Conservation (phyloP, 1,140 invertebrate genomes). For the Pseudomyrmex flavicornis region DNA sequence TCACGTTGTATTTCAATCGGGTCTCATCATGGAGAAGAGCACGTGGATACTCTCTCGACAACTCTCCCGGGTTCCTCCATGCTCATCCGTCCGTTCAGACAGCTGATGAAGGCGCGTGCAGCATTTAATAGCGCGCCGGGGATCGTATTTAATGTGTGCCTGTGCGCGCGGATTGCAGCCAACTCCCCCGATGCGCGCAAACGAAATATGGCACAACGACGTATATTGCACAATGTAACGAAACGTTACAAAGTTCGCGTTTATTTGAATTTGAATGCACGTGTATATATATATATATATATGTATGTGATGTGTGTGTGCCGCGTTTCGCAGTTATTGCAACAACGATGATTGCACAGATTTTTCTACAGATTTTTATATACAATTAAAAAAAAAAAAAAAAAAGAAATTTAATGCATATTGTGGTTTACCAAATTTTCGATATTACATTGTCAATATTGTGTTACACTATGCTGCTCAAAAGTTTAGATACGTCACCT, state of each 20-base stretch:
- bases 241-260: slow-evolving; percentile 4
- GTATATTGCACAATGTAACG: slow-evolving; percentile 12
- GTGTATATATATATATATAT: too few species aligned
- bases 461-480: too few species aligned
- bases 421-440: neutral
- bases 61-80: slow-evolving; percentile 30
- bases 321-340: neutral
- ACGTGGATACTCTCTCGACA: slow-evolving; percentile 23
- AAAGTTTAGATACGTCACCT: too few species aligned
- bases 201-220: neutral
- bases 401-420: neutral
- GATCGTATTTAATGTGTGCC: slow-evolving; percentile 49
- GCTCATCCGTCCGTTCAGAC: slow-evolving; percentile 18
- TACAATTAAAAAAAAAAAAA: neutral
- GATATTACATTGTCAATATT: too few species aligned
- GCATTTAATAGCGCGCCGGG: slow-evolving; percentile 38
- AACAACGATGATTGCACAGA: neutral
- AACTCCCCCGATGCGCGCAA: slow-evolving; percentile 15
- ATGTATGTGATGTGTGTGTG: too few species aligned
- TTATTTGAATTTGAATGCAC: neutral
- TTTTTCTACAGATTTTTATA: neutral
- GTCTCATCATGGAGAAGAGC: slow-evolving; percentile 22
- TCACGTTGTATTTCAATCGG: slow-evolving; percentile 41
- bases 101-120: slow-evolving; percentile 39
- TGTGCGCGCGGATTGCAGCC: slow-evolving; percentile 24